A percentile compares a stretch with the other conserved stretches of the same genome.
phyloP scores from a whole-genome alignment of 2,888 invertebrate species.

The Nephrotoma flavescens region DNA sequence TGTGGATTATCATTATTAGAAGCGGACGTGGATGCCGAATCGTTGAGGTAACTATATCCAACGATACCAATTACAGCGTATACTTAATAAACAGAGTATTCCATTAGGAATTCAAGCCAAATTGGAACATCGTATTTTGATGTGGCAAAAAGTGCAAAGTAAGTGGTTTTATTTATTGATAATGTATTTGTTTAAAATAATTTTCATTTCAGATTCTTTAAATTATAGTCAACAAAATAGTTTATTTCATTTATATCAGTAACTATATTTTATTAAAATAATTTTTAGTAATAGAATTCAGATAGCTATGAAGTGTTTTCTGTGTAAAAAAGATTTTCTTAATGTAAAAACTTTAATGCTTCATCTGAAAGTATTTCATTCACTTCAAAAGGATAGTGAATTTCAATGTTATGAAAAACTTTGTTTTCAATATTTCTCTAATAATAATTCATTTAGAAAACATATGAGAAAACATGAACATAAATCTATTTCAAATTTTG shows the following conservation, averaged over 20 bases:
- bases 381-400: neutral
- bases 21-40: too few relatives aligned
- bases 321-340: neutral
- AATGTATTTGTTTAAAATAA: neutral
- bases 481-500: neutral
- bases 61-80: too few relatives aligned
- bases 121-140: neutral
- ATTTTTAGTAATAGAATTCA: neutral
- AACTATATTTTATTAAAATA: neutral
- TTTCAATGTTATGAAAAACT: neutral
- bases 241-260: neutral
- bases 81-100: neutral
- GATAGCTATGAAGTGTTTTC: neutral
- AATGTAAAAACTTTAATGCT: neutral
- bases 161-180: neutral
- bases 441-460: neutral
- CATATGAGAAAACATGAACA: neutral
- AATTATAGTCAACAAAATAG: neutral
- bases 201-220: neutral
- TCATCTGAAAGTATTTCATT: conserved; percentile 5
- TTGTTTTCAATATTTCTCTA: neutral
- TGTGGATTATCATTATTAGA: too few relatives aligned
- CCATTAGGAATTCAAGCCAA: neutral
- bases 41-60: too few relatives aligned
- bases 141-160: neutral